These are phyloP conservation scores for Drosophila carrolli DNA, from an alignment of 1,140 invertebrate species.

Conservation along the genomic window DNA sequence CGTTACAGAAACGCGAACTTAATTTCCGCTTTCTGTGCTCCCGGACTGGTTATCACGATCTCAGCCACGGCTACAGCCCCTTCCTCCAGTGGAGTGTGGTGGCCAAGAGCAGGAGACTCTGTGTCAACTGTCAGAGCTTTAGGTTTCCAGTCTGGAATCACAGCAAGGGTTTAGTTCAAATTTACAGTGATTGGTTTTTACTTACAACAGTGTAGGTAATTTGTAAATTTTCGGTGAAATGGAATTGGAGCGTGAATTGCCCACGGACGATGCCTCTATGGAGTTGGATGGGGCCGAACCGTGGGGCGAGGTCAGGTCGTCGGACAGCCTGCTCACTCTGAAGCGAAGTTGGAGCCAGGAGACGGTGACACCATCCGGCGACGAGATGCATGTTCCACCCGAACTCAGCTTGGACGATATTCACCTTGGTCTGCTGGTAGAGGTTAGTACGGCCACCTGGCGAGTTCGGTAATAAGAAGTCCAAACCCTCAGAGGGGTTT, in stretches of 20 bases:
- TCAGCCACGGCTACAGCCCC: background rate
- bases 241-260: conserved; percentile 17
- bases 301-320: background rate
- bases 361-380: background rate
- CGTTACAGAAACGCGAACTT: conserved; percentile 64
- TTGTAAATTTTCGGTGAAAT: conserved; percentile 32
- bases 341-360: background rate
- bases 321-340: conserved; percentile 24
- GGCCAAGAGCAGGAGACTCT: background rate
- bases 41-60: conserved; percentile 14
- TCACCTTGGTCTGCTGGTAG: conserved; percentile 19
- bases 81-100: background rate
- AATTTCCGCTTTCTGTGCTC: conserved; percentile 33
- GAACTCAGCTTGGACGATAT: conserved; percentile 17
- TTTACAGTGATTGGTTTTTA: conserved; percentile 4
- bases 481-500: conserved; percentile 17
- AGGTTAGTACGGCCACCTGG: conserved; percentile 13
- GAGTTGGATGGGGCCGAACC: background rate
- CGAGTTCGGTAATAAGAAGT: background rate
- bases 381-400: background rate
- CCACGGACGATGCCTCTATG: conserved; percentile 4
- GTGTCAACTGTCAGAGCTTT: conserved; percentile 1
- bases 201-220: background rate
- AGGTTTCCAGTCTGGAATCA: background rate
- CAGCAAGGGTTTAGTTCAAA: conserved; percentile 9